A percentile compares a stretch with the other conserved stretches of the same genome.
These are phyloP conservation scores for Dendrolimus houi DNA, from an alignment of 2,888 invertebrate species.

Conservation along the genomic window DNA sequence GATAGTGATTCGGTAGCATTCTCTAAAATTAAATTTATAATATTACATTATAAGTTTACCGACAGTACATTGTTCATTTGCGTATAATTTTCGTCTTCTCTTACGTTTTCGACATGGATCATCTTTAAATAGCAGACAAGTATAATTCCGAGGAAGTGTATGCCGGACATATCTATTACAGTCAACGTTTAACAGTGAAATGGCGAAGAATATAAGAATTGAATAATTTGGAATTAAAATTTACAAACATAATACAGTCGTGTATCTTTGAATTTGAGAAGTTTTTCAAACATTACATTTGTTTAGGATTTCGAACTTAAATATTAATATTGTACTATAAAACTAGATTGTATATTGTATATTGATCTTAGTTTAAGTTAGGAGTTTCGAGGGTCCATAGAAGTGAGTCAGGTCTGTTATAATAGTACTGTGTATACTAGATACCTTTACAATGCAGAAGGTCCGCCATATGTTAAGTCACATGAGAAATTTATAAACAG, in stretches of 20 bases:
- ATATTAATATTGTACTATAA: background rate
- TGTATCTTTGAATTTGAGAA: conserved; percentile 29
- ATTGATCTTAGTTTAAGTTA: too few relatives aligned
- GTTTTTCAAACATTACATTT: conserved; percentile 31
- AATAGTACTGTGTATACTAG: background rate
- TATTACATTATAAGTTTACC: conserved; percentile 1
- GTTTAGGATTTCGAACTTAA: conserved; percentile 27
- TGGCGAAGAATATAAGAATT: background rate
- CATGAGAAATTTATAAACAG: conserved; percentile 14
- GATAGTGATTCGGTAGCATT: conserved; percentile 32
- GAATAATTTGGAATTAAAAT: background rate
- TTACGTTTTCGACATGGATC: conserved; percentile 35
- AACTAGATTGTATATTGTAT: too few relatives aligned
- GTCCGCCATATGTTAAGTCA: conserved; percentile 11
- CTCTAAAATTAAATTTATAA: conserved; percentile 24
- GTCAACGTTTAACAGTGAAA: background rate
- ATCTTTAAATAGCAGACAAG: conserved; percentile 27
- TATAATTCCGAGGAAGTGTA: conserved; percentile 31
- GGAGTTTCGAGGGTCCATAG: too few relatives aligned
- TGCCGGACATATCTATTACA: conserved; percentile 18
- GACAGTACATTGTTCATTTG: background rate
- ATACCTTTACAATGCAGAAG: background rate
- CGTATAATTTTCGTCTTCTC: conserved; percentile 5
- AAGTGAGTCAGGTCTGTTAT: too few relatives aligned
- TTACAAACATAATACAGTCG: background rate